Evolutionary conservation across 2,797 vertebrate species (phyloP).

Genomic region (Xenentodon cancila): DNA sequence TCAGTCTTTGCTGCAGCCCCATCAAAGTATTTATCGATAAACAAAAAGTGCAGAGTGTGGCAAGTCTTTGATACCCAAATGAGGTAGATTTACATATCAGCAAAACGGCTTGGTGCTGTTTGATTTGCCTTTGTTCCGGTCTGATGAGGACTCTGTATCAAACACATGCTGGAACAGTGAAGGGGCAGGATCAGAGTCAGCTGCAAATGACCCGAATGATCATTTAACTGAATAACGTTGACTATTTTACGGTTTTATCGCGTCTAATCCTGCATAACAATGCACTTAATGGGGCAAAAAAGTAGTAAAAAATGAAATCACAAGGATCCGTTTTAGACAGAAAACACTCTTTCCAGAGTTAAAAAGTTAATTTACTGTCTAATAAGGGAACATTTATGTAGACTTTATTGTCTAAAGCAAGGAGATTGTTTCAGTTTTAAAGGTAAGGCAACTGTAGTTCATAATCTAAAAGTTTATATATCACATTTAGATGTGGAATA

Average conservation of each 20-base stretch:
- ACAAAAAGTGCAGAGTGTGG: constrained; percentile 71
- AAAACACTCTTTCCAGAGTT: neutral
- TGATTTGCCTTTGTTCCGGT: constrained; percentile 74
- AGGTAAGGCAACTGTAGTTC: too few species aligned
- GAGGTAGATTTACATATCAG: constrained; percentile 76
- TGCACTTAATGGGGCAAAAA: too few species aligned
- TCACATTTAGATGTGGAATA: too few species aligned
- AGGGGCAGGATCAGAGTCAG: constrained; percentile 25
- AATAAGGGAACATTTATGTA: neutral
- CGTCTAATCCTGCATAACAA: too few species aligned
- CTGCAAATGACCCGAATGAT: neutral
- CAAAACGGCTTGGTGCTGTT: constrained; percentile 66
- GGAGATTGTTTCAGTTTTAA: neutral
- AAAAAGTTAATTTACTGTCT: neutral
- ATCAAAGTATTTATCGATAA: constrained; percentile 75
- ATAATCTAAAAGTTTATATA: neutral
- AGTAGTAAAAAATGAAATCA: too few species aligned
- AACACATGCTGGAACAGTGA: constrained; percentile 62
- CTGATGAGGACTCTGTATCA: constrained; percentile 67
- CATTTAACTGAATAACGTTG: neutral
- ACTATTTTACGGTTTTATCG: neutral
- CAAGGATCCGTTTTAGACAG: too few species aligned
- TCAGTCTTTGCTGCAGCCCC: constrained; percentile 52
- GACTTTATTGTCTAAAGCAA: neutral
- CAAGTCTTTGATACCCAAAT: constrained; percentile 74